Evolutionary conservation across 2,113 vertebrate species (phyloP).

Genomic region (Urocitellus parryii): DNA sequence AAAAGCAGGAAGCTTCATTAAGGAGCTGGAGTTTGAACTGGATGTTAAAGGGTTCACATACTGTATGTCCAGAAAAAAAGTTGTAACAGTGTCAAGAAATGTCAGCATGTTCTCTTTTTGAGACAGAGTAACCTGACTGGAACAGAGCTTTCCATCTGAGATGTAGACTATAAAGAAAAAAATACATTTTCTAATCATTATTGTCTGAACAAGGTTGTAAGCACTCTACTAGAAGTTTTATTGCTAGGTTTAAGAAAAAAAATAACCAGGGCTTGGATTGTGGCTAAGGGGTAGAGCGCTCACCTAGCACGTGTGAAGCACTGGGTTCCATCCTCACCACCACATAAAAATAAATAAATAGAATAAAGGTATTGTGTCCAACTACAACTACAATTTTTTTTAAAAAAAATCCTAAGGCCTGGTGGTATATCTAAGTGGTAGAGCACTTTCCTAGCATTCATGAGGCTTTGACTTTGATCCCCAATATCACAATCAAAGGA

Average conservation of each 20-base stretch:
- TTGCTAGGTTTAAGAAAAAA: background rate
- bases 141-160: conserved; percentile 7
- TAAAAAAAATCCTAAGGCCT: too few species aligned
- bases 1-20: background rate
- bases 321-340: too few species aligned
- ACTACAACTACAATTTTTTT: too few species aligned
- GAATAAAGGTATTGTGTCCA: too few species aligned
- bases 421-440: background rate
- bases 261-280: too few species aligned
- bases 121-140: background rate
- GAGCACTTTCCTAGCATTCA: background rate
- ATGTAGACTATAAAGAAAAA: background rate
- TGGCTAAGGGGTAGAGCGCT: too few species aligned
- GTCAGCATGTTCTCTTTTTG: background rate
- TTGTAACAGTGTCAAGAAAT: background rate
- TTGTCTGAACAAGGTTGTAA: background rate
- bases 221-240: background rate
- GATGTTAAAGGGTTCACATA: background rate
- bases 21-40: background rate
- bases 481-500: background rate
- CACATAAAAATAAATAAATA: background rate
- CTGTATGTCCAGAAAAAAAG: background rate
- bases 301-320: too few species aligned
- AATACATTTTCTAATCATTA: background rate
- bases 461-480: background rate